Conservation (phyloP, 2,113 vertebrate species). For the Zootoca vivipara region DNA sequence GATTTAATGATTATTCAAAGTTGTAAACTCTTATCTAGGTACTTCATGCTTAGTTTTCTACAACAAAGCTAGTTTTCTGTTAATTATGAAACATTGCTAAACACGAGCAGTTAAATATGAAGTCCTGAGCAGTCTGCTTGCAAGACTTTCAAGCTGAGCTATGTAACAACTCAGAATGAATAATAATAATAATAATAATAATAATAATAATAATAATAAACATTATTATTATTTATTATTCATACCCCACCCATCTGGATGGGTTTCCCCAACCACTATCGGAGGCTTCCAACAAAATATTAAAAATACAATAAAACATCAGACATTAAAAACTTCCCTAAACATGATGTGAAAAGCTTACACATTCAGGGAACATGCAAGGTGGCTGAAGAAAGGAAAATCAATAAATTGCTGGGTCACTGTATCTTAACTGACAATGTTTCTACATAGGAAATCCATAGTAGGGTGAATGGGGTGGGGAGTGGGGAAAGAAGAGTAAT, state of each 20-base stretch:
- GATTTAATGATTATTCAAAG: not conserved
- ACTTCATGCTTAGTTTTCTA: not conserved
- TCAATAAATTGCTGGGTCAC: not conserved
- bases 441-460: not conserved
- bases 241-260: no score
- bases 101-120: not conserved
- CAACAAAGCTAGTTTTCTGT: not conserved
- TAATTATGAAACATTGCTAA: not conserved
- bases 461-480: not conserved
- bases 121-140: not conserved
- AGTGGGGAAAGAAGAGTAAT: not conserved
- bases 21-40: not conserved
- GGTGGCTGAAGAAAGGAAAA: not conserved
- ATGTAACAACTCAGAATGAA: not conserved
- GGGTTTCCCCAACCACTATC: no score
- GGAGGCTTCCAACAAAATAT: no score
- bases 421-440: not conserved
- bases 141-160: not conserved
- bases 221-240: no score
- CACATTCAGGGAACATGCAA: not conserved
- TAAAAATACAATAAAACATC: no score
- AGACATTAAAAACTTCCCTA: no score
- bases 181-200: no score
- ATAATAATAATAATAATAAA: no score
- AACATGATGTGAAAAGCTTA: not conserved